Conservation (phyloP, 1,140 invertebrate species). For the Bombus sibiricus region DNA sequence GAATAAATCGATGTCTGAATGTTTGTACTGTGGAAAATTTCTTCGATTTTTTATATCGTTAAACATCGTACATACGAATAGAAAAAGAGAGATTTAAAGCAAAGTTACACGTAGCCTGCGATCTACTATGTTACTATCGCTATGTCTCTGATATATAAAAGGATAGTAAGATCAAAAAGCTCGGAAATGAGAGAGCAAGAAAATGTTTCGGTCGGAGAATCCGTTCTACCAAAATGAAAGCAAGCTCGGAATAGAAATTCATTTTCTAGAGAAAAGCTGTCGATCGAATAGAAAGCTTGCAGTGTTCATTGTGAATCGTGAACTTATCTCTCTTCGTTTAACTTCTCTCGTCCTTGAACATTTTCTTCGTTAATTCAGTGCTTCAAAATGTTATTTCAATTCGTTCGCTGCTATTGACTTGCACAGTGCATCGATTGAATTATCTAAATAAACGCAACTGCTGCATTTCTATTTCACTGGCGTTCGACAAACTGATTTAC, state of each 20-base stretch:
- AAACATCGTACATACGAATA: background rate
- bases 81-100: too few relatives aligned
- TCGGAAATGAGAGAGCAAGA: background rate
- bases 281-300: background rate
- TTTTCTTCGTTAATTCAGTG: background rate
- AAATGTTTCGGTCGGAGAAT: background rate
- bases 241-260: conserved; percentile 19
- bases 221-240: background rate
- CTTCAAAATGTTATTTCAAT: background rate
- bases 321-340: background rate
- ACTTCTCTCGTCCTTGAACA: background rate
- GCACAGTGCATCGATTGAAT: too few relatives aligned
- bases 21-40: conserved; percentile 5
- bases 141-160: conserved; percentile 16
- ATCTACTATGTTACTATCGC: conserved; percentile 15
- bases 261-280: background rate
- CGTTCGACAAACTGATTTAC: background rate
- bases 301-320: background rate
- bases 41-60: conserved; percentile 6
- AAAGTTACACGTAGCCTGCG: conserved; percentile 23
- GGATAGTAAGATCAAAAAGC: conserved; percentile 42
- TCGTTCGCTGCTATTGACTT: too few relatives aligned
- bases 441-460: too few relatives aligned
- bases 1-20: conserved; percentile 41
- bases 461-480: too few relatives aligned